phyloP scores from a whole-genome alignment of 2,888 invertebrate species.

The Acronicta alni region DNA sequence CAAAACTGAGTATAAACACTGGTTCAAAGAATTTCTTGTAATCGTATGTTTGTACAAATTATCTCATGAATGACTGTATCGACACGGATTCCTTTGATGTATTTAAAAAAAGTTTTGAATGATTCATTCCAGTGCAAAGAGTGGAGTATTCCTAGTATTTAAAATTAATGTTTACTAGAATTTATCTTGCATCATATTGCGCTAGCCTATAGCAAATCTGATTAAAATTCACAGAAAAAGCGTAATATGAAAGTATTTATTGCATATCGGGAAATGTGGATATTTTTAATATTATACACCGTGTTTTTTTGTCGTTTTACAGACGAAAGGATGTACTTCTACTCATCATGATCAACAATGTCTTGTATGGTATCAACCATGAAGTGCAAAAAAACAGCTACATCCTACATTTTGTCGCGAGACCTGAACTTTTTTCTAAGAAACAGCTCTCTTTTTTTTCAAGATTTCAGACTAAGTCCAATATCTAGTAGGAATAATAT shows the following conservation, averaged over 20 bases:
- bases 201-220: neutral
- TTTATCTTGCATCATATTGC: neutral
- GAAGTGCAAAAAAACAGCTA: too few species aligned
- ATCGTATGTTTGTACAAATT: slow-evolving; percentile 15
- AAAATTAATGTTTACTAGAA: slow-evolving; percentile 9
- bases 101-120: slow-evolving; percentile 8
- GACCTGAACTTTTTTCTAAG: too few species aligned
- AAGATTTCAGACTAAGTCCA: too few species aligned
- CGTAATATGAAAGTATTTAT: neutral
- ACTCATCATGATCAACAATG: too few species aligned
- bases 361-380: too few species aligned
- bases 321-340: too few species aligned
- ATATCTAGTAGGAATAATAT: too few species aligned
- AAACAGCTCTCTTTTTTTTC: too few species aligned
- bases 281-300: too few species aligned
- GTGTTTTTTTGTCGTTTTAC: too few species aligned
- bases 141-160: neutral
- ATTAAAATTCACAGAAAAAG: neutral
- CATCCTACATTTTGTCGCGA: too few species aligned
- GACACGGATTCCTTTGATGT: slow-evolving; percentile 8
- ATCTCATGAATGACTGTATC: slow-evolving; percentile 19
- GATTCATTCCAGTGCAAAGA: slow-evolving; percentile 8
- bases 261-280: too few species aligned
- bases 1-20: slow-evolving; percentile 28
- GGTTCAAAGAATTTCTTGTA: slow-evolving; percentile 22